Percentiles rank a stretch among this genome's conserved stretches.
Conservation (phyloP, 2,113 vertebrate genomes). For the Gorsachius goisagi region DNA sequence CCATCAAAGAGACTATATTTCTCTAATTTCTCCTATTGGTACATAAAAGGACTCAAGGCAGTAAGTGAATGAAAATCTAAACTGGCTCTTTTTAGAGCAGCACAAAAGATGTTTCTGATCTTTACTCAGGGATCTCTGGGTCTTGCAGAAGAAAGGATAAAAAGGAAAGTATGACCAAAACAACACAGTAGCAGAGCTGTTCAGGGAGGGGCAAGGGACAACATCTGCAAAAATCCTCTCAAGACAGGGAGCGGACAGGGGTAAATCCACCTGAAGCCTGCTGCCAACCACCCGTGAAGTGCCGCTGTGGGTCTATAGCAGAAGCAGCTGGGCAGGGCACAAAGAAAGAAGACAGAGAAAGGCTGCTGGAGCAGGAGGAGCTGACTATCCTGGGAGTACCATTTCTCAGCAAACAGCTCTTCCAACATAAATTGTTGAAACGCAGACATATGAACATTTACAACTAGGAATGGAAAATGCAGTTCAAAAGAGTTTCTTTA, state of each 20-base stretch:
- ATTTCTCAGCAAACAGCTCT: background rate
- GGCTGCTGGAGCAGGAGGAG: background rate
- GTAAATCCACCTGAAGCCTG: background rate
- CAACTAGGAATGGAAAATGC: background rate
- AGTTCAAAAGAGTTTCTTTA: background rate
- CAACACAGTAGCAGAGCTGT: background rate
- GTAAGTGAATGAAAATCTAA: background rate
- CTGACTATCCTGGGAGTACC: rapidly evolving
- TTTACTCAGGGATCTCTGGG: background rate
- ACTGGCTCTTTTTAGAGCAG: background rate
- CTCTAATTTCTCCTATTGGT: background rate
- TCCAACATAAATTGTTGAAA: background rate
- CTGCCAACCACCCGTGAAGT: background rate
- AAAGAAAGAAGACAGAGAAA: background rate
- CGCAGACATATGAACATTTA: background rate
- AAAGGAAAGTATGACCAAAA: background rate
- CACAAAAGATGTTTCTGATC: background rate
- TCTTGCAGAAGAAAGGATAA: background rate
- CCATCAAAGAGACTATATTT: background rate
- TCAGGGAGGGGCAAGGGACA: background rate
- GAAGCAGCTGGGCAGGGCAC: background rate
- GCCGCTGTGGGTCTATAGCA: background rate
- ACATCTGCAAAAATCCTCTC: background rate
- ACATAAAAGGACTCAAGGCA: background rate
- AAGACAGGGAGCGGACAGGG: background rate